Conservation (phyloP, 2,797 vertebrate species). For the Telmatherina bonti region DNA sequence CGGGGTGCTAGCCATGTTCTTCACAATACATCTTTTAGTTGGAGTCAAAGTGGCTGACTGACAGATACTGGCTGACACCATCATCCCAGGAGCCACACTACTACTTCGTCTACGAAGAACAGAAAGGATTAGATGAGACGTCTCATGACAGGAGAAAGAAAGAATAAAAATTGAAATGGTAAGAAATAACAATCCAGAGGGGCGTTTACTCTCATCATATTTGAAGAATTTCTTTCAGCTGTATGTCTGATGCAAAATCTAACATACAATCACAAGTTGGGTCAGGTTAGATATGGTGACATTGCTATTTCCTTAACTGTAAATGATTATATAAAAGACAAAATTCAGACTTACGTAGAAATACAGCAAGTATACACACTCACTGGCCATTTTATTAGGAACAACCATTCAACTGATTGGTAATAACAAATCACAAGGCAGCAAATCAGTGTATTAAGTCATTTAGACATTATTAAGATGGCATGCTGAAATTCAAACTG, state of each 20-base stretch:
- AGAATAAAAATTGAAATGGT: conserved; percentile 8
- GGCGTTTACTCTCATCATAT: conserved; percentile 17
- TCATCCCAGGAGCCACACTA: background rate
- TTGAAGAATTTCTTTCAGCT: conserved; percentile 6
- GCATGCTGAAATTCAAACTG: too few species aligned
- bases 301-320: background rate
- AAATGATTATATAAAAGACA: too few species aligned
- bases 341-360: too few species aligned
- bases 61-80: background rate
- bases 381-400: too few species aligned
- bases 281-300: conserved; percentile 13
- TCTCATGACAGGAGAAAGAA: conserved; percentile 17
- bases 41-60: background rate
- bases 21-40: background rate
- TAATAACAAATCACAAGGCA: too few species aligned
- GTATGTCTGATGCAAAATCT: conserved; percentile 18
- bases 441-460: too few species aligned
- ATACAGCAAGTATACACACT: too few species aligned
- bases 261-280: conserved; percentile 4
- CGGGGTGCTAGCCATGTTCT: background rate
- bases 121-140: background rate
- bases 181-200: background rate
- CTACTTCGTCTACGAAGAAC: conserved; percentile 1
- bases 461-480: too few species aligned
- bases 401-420: too few species aligned